Conservation (phyloP, 2,888 invertebrate genomes). For the Hydraecia micacea region DNA sequence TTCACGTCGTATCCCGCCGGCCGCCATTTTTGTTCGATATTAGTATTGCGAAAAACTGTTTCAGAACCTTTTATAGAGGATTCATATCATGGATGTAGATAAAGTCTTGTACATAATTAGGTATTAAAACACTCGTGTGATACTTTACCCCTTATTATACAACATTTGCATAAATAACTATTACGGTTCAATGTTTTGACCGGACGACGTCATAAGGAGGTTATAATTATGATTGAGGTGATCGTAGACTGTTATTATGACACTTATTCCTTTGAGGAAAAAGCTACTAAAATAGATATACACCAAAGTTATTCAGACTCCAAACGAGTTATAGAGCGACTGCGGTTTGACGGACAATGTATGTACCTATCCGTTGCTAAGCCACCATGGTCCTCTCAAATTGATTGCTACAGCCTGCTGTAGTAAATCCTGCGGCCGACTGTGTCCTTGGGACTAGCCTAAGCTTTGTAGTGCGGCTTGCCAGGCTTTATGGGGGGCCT, state of each 20-base stretch:
- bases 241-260: neutral
- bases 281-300: neutral
- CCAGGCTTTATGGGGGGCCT: neutral
- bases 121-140: no score
- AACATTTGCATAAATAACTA: no score
- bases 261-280: neutral
- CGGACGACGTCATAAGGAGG: neutral
- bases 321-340: neutral
- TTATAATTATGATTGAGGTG: neutral
- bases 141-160: no score
- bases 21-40: no score
- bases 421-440: conserved; percentile 10
- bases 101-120: no score
- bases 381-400: conserved; percentile 16
- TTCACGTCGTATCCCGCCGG: no score
- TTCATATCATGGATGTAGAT: no score
- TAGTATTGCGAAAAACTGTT: no score
- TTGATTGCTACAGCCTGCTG: conserved; percentile 1
- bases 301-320: neutral
- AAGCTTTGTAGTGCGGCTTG: conserved; percentile 23
- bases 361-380: conserved; percentile 4
- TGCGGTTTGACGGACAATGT: conserved; percentile 1
- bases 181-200: neutral
- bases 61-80: no score
- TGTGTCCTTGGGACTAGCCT: neutral